Conservation (phyloP, 2,797 vertebrate genomes). For the Parambassis ranga region DNA sequence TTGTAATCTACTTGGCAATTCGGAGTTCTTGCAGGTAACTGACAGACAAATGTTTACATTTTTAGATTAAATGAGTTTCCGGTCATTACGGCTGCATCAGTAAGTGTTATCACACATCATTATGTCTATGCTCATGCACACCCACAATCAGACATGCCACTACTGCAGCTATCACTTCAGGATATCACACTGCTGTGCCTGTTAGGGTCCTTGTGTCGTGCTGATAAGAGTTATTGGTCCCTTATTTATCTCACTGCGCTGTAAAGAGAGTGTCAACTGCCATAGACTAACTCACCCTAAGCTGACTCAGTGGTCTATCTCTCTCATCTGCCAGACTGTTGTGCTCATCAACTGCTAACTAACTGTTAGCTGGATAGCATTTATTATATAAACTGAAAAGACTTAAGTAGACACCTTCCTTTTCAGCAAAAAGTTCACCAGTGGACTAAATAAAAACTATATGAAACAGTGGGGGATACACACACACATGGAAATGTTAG, state of each 20-base stretch:
- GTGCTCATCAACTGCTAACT: conserved; percentile 1
- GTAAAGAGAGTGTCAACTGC: not conserved
- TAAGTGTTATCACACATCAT: no score
- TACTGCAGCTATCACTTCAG: not conserved
- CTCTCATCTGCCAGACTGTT: conserved; percentile 9
- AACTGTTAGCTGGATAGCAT: not conserved
- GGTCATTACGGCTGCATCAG: no score
- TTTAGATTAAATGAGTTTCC: no score
- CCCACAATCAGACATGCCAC: no score
- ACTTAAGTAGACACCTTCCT: not conserved
- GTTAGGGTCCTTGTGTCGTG: not conserved
- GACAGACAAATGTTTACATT: no score
- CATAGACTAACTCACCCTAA: not conserved
- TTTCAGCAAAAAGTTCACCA: not conserved
- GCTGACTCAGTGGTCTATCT: not conserved
- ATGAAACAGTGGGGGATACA: not conserved
- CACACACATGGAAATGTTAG: not conserved
- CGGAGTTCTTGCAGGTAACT: no score
- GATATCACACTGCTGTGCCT: not conserved
- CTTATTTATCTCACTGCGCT: conserved; percentile 7
- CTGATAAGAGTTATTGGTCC: conserved; percentile 6
- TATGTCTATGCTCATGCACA: no score
- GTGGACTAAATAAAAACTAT: not conserved
- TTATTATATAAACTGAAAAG: not conserved
- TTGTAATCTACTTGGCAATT: no score